A percentile compares a stretch with the other conserved stretches of the same genome.
Conservation (phyloP, 2,888 invertebrate genomes). For the Globia sparganii region DNA sequence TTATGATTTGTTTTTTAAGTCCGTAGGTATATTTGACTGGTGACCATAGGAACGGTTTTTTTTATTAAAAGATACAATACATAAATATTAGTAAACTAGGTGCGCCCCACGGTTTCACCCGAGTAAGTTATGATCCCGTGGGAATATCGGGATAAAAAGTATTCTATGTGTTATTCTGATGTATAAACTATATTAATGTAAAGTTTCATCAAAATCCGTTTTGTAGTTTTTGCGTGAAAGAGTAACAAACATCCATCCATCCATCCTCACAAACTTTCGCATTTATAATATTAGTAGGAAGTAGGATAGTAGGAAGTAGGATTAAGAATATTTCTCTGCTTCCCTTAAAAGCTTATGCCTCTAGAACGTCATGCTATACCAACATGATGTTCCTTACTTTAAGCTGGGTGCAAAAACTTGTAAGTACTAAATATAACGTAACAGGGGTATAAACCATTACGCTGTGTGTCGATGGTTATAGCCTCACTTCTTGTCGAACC, state of each 20-base stretch:
- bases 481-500: constrained; percentile 70
- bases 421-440: constrained; percentile 53
- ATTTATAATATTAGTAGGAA: too few relatives aligned
- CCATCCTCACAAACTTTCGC: too few relatives aligned
- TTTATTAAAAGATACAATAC: background rate
- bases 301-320: too few relatives aligned
- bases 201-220: too few relatives aligned
- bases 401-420: constrained; percentile 3
- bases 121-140: too few relatives aligned
- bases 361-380: too few relatives aligned
- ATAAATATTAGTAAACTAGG: background rate
- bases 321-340: background rate
- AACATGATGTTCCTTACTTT: background rate
- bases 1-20: constrained; percentile 10
- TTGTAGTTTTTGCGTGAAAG: too few relatives aligned
- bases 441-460: constrained; percentile 65
- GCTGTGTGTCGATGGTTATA: constrained; percentile 67
- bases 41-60: constrained; percentile 4
- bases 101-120: too few relatives aligned
- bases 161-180: too few relatives aligned
- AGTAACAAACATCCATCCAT: too few relatives aligned
- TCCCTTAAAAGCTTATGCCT: background rate
- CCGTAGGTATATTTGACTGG: background rate
- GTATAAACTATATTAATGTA: too few relatives aligned
- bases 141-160: too few relatives aligned